Percentiles rank a stretch among this genome's conserved stretches.
Conservation (phyloP, 2,797 vertebrate species). For the Phataginus tetradactyla region DNA sequence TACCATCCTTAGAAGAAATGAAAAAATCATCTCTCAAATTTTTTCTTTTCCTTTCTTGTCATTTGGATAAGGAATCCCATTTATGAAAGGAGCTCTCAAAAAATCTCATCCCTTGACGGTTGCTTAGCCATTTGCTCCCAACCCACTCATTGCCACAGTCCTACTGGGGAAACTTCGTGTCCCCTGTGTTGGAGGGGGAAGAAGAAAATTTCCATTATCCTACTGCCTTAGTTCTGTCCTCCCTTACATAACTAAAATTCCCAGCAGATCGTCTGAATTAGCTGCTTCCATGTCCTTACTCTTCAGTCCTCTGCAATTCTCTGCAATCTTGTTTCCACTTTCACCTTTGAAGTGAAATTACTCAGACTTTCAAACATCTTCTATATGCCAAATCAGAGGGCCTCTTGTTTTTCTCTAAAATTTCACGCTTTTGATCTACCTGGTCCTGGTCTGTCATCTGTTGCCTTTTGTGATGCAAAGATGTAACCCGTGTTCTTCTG, state of each 20-base stretch:
- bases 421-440: neutral
- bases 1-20: neutral
- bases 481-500: neutral
- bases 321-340: neutral
- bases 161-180: neutral
- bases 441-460: neutral
- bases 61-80: neutral
- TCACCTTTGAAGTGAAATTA: neutral
- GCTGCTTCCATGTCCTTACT: neutral
- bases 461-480: neutral
- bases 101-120: neutral
- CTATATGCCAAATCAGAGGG: neutral
- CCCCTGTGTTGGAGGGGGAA: neutral
- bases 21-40: neutral
- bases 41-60: neutral
- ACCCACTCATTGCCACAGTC: neutral
- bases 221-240: neutral
- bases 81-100: neutral
- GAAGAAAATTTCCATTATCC: neutral
- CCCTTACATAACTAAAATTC: neutral
- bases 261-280: neutral
- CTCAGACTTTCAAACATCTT: neutral
- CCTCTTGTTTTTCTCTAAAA: neutral
- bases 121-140: neutral
- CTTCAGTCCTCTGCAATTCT: neutral